Evolutionary conservation across 2,888 invertebrate genomes (phyloP), one percentile per base, ranked within the genome.

Genomic region (Lypha dubia): DNA sequence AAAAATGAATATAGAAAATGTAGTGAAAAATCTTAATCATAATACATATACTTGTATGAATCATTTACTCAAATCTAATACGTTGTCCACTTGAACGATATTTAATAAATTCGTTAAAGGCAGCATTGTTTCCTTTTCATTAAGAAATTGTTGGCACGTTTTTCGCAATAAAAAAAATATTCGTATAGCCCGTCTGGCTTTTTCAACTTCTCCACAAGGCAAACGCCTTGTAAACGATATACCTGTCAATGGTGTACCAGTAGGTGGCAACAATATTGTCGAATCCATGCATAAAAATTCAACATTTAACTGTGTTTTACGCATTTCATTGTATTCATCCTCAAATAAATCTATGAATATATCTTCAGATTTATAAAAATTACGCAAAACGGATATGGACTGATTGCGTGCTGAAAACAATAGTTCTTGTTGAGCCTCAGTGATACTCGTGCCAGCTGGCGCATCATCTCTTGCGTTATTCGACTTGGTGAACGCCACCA

Each of bases 271-370:
- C 74, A 99, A 93, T 89, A 99, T 96, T 74, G 97, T 97, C 63
- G 98, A 97, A 92, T 99, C 99, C 97, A 98, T 98, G 93, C 98
- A 97, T 86, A 99, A 92, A 94, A 97, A 98, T 91, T 99, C 98
- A 1, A 99, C 98, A 92, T 97, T 98, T 70, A 98, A 91, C 1
- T 95, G 95, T 20, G 95, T 94, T 90, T 97, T 97, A 87, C 95
- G 95, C 95, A 99, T 97, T 92, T 98, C 98, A 90, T 96, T 96
- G 92, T 97, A 98, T 89, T 99, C 99, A 92, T 99, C 98, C 93
- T 99, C 99, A 92, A 99, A 99, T 95, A 99, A 97, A 91, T 99
- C 99, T 79, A 99, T 93, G 93, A 99, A 99, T 88, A 99, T 98
- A 90, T 99, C 99, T 93, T 99, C 99, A 88, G 97, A 97, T 94